phyloP scores from a whole-genome alignment of 2,113 vertebrate genomes.

The Anseranas semipalmata region DNA sequence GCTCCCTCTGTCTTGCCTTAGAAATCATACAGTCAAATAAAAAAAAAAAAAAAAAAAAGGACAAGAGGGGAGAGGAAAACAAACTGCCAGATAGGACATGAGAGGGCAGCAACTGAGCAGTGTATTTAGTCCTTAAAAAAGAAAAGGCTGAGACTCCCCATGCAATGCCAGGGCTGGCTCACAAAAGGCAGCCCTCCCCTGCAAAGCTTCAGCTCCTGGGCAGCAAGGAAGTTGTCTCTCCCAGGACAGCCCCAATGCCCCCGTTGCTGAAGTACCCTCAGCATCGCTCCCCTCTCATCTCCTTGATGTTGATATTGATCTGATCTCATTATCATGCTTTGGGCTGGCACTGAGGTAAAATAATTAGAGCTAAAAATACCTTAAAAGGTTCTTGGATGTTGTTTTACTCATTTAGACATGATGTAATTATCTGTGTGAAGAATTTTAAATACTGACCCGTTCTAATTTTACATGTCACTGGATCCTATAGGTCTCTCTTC shows the following conservation, averaged over 20 bases:
- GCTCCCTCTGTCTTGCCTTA: constrained; percentile 37
- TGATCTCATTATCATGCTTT: background rate
- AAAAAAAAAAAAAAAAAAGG: constrained; percentile 23
- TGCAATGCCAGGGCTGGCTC: background rate
- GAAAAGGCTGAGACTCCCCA: background rate
- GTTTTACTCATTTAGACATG: background rate
- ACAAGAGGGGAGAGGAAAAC: background rate
- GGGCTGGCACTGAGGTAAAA: background rate
- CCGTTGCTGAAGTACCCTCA: background rate
- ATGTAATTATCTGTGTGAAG: background rate
- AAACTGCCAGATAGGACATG: constrained; percentile 51
- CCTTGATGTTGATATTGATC: background rate
- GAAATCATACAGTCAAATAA: constrained; percentile 32
- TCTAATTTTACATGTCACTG: constrained; percentile 1
- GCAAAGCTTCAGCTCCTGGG: background rate
- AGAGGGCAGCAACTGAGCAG: constrained; percentile 75
- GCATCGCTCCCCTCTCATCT: background rate
- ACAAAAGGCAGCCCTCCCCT: background rate
- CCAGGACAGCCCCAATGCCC: background rate
- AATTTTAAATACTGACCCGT: constrained; percentile 26
- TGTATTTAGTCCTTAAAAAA: background rate
- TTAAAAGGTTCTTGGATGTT: background rate
- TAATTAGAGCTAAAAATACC: constrained; percentile 51
- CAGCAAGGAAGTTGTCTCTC: background rate
- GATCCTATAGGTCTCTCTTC: background rate